Evolutionary conservation across 1,140 invertebrate species (phyloP).

Genomic region (Pogonomyrmex barbatus): DNA sequence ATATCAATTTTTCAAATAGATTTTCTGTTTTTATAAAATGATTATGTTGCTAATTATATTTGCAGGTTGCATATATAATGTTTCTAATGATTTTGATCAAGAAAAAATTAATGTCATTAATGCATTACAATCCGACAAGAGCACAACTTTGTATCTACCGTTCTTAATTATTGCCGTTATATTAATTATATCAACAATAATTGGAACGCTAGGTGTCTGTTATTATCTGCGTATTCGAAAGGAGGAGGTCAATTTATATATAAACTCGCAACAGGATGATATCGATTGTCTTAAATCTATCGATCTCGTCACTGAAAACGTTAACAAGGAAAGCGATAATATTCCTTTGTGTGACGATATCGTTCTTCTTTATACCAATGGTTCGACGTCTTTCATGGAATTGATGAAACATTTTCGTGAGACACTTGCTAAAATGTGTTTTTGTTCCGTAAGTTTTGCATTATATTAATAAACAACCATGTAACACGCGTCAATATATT

Average conservation of each 20-base stretch:
- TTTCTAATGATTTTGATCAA: no score
- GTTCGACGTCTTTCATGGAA: slow-evolving; percentile 74
- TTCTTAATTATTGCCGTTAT: slow-evolving; percentile 17
- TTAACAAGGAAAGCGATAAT: not conserved
- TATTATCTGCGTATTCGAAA: not conserved
- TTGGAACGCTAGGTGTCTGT: slow-evolving; percentile 37
- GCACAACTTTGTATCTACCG: not conserved
- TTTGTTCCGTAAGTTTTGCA: slow-evolving; percentile 73
- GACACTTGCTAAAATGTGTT: slow-evolving; percentile 67
- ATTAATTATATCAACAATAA: slow-evolving; percentile 24
- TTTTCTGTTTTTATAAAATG: not conserved
- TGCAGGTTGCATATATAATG: not conserved
- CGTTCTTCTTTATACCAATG: slow-evolving; percentile 76
- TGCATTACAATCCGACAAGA: no score
- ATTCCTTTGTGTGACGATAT: slow-evolving; percentile 64
- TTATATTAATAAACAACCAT: not conserved
- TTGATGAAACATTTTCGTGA: slow-evolving; percentile 77
- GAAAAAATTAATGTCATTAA: no score
- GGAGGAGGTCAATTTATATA: not conserved
- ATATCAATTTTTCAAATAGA: not conserved
- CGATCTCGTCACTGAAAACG: not conserved
- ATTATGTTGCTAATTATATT: not conserved
- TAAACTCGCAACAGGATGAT: slow-evolving; percentile 7
- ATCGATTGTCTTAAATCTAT: not conserved
- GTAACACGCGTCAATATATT: slow-evolving; percentile 2